Base-by-base conservation (phyloP, 2,113 vertebrate species). In the Melanocharis versteri region DNA sequence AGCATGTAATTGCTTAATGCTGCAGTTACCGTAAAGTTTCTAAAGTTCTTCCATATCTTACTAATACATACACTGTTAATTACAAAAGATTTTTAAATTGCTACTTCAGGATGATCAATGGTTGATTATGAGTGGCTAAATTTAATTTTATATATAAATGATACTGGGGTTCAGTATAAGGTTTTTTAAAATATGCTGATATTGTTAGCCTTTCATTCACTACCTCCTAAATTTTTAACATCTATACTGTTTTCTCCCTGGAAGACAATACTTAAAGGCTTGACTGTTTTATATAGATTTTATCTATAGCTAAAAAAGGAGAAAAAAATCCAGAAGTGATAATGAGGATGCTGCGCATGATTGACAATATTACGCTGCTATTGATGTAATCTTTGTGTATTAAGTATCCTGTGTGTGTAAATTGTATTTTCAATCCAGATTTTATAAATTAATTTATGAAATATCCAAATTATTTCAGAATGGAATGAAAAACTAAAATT, bases 201-300 rank as follows among this genome's bases (percentile, higher is more conserved):
- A 90, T 87, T 79, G 78, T 94, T 97, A 95, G 94, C 93, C 94
- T 98, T 98, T 97, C 94, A 97, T 97, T 97, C 88, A 97, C 98
- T 98, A 98, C 98, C 98, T 98, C 98, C 98, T 96, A 95, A 73
- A 93, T 88, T 97, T 95, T 93, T 47, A 97, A 95, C 96, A 97
- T 97, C 93, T 96, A 44, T 86, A 48, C 70, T 85, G 40, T 91
- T 95, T 97, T 86, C 94, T 95, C 97, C 93, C 81, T 95, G 84
- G 87, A 94, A 91, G 93, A 92, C 95, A 96, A 96, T 84, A 97
- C 89, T 97, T 95, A 87, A 96, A 97, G 97, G 98, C 97, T 98
- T 98, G 95, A 97, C 96, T 98, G 97, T 97, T 97, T 94, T 95
- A 39, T 96, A 96, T 81, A 94, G 87, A 80, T 88, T 96, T 95